Evolutionary conservation across 92 coral and sea anemone species (phyloP).

Genomic region (Palythoa caribaeorum): DNA sequence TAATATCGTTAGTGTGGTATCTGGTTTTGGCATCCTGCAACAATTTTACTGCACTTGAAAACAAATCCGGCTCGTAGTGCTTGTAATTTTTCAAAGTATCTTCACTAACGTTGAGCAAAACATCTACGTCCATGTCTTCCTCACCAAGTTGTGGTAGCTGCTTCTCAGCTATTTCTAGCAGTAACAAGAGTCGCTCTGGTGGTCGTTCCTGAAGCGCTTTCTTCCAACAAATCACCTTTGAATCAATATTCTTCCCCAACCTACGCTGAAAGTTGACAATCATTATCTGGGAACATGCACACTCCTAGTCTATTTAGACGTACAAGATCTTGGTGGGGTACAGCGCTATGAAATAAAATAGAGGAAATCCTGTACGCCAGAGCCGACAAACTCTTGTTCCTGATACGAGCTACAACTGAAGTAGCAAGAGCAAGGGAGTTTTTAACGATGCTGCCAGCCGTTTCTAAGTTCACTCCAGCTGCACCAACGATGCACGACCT

Average conservation of each 20-base stretch:
- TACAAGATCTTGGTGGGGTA: constrained; percentile 54
- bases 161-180: constrained; percentile 38
- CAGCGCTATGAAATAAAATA: constrained; percentile 71
- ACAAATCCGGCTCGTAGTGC: neutral
- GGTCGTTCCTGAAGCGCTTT: constrained; percentile 56
- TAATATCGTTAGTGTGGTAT: neutral
- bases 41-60: neutral
- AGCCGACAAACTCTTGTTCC: constrained; percentile 66
- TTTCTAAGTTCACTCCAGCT: constrained; percentile 52
- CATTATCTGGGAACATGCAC: constrained; percentile 71
- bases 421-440: constrained; percentile 73
- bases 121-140: constrained; percentile 47
- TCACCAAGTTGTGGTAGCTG: constrained; percentile 30
- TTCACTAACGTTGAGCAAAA: constrained; percentile 7
- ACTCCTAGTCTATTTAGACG: constrained; percentile 70
- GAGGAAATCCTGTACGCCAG: constrained; percentile 61
- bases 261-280: constrained; percentile 41
- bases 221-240: constrained; percentile 61
- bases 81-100: constrained; percentile 42
- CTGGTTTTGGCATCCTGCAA: constrained; percentile 4
- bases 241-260: constrained; percentile 58
- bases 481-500: constrained; percentile 53
- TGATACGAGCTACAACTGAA: constrained; percentile 56
- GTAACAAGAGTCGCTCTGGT: constrained; percentile 27
- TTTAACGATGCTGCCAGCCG: neutral